Base-by-base conservation (phyloP, 2,888 invertebrate species). In the Muschampia plurimacula region DNA sequence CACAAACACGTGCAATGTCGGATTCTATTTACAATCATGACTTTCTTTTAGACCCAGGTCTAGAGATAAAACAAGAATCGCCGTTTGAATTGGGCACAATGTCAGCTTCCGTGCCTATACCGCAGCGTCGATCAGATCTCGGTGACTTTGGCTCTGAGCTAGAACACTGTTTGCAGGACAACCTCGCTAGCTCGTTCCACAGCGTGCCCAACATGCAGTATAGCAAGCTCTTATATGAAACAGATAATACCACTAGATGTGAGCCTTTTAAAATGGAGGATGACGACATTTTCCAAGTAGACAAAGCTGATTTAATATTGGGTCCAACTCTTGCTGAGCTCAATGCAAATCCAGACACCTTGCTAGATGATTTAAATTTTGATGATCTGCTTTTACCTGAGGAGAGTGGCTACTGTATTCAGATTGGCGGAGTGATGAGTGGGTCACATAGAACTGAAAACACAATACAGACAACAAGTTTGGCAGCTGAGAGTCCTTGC, bases 221-320 rank as follows among this genome's bases (percentile, higher is more conserved):
- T 78, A 84, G 86, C 79, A 91, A 92, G 80, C 85, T 92, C 74
- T 84, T 88, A 49, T 93, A 89, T 77, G 94, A 92, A 72, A 88
- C 86, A 78, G 95, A 87, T 79, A 91, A 79, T 79, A 86, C 85
- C 65, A 85, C 88, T 28, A 95, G 95, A 88, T 88, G 91, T 67
- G 96, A 96, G 80, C 93, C 96, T 12, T 96, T 97, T 81, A 96
- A 96, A 87, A 96, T 97, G 96, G 98, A 98, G 83, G 98, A 98
- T 82, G 98, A 98, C 85, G 98, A 98, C 84, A 97, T 98, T 81
- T 97, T 98, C 86, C 94, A 97, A 95, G 97, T 98, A 70, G 98
- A 98, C 87, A 97, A 98, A 90, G 96, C 97, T 55, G 98, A 98
- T 90, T 94, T 97, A 76, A 97, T 98, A 80, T 96, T 97, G 88